Percentiles rank a stretch among this genome's conserved stretches.
These are phyloP conservation scores for Magallana ariakensis DNA, from an alignment of 1,140 invertebrate genomes.

Conservation along the genomic window DNA sequence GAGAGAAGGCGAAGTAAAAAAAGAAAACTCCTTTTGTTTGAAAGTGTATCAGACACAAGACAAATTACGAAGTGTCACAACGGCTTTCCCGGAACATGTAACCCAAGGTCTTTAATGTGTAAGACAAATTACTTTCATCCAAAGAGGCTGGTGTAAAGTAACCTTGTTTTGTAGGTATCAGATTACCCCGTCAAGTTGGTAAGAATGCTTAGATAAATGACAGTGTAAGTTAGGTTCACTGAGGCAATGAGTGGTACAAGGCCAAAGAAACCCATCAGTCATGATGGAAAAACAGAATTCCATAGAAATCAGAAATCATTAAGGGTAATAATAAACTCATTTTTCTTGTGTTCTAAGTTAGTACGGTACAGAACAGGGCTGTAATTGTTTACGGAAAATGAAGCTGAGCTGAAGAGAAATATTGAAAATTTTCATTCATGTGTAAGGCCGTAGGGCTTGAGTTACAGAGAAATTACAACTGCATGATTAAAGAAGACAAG, in stretches of 20 bases:
- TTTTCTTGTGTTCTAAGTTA: neutral
- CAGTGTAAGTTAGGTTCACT: neutral
- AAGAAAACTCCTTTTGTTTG: neutral
- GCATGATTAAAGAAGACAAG: constrained; percentile 18
- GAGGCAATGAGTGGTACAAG: neutral
- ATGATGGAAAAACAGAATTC: neutral
- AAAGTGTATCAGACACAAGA: neutral
- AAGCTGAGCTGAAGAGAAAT: neutral
- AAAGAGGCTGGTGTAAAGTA: neutral
- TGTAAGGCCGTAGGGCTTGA: neutral
- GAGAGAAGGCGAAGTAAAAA: neutral
- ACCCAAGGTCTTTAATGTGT: neutral
- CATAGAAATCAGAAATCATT: neutral
- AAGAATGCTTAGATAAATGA: neutral
- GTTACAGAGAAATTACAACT: neutral
- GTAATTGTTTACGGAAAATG: neutral
- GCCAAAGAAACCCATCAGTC: neutral
- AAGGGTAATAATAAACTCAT: neutral
- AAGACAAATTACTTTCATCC: neutral
- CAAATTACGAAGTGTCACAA: constrained; percentile 15
- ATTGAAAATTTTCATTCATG: constrained; percentile 33
- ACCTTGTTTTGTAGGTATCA: neutral
- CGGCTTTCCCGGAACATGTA: neutral
- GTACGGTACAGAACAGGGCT: neutral
- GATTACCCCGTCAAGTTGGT: neutral